Percentiles rank a stretch among this genome's conserved stretches.
Conservation (phyloP, 2,888 invertebrate species). For the Buathra laborator region DNA sequence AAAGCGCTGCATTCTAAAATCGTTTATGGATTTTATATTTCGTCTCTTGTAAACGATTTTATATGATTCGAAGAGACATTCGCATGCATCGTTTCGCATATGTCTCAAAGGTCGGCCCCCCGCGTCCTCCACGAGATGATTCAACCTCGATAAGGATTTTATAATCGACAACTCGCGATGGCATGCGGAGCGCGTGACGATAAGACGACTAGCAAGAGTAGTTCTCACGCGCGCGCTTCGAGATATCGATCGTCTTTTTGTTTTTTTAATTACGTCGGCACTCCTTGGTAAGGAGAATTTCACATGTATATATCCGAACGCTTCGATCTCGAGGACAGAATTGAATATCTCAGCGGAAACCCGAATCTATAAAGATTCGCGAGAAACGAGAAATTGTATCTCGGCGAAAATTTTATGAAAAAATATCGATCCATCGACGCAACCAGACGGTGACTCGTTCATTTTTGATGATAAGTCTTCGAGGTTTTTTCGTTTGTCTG, state of each 20-base stretch:
- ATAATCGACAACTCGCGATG: conserved; percentile 27
- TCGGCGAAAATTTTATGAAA: too few relatives aligned
- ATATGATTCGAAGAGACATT: not conserved
- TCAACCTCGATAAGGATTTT: conserved; percentile 19
- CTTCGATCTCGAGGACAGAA: too few relatives aligned
- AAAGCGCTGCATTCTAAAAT: not conserved
- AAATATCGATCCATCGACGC: too few relatives aligned
- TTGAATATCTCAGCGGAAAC: too few relatives aligned
- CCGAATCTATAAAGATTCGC: too few relatives aligned
- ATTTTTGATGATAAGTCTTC: too few relatives aligned
- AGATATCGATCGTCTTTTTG: not conserved
- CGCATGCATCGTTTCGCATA: not conserved
- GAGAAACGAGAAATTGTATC: too few relatives aligned
- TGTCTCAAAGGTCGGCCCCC: not conserved
- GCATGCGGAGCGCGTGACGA: conserved; percentile 23
- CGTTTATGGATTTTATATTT: not conserved
- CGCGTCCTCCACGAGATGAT: not conserved
- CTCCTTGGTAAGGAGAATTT: not conserved
- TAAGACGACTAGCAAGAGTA: conserved; percentile 4
- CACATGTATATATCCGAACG: too few relatives aligned
- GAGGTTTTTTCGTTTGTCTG: too few relatives aligned
- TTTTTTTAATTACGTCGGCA: not conserved
- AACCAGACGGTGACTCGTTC: too few relatives aligned
- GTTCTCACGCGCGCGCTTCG: conserved; percentile 1
- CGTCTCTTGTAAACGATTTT: not conserved